Percentiles rank a stretch among this genome's conserved stretches.
Conservation (phyloP, 2,888 invertebrate species). For the Drosophila mettleri region DNA sequence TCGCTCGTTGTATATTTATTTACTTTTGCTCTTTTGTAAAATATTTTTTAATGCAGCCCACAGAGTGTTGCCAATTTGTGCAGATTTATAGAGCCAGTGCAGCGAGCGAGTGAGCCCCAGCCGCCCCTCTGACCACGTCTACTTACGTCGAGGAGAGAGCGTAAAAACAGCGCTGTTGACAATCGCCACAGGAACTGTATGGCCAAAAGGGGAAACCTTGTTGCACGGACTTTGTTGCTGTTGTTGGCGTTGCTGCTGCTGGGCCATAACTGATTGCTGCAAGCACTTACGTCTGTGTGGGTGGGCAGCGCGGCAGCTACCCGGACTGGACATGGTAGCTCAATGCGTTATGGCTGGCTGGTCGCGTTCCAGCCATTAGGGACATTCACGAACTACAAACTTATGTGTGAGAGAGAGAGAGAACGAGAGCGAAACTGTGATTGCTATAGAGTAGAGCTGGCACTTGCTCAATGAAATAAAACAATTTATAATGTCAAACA, state of each 20-base stretch:
- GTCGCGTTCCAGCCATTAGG: constrained; percentile 34
- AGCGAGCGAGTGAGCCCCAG: too few relatives aligned
- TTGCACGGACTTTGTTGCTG: constrained; percentile 23
- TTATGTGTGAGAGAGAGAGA: neutral
- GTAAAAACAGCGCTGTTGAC: constrained; percentile 72
- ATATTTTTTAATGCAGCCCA: constrained; percentile 79
- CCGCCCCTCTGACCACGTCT: too few relatives aligned
- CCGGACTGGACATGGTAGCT: constrained; percentile 18
- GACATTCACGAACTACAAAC: constrained; percentile 43
- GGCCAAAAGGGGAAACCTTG: constrained; percentile 48
- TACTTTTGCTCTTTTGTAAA: constrained; percentile 78
- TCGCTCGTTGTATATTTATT: constrained; percentile 72
- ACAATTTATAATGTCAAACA: neutral
- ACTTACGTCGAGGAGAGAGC: too few relatives aligned
- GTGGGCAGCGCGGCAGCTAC: constrained; percentile 6
- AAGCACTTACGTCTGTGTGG: constrained; percentile 62
- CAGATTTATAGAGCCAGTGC: constrained; percentile 74
- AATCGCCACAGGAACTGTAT: constrained; percentile 75
- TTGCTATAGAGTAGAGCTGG: neutral
- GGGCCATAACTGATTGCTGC: constrained; percentile 77
- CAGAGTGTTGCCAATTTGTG: constrained; percentile 82
- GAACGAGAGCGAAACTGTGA: neutral
- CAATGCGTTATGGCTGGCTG: constrained; percentile 29
- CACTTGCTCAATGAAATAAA: neutral
- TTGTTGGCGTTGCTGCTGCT: constrained; percentile 19